Evolutionary conservation across 2,888 invertebrate genomes (phyloP).

Genomic region (Oscheius myriophilus): DNA sequence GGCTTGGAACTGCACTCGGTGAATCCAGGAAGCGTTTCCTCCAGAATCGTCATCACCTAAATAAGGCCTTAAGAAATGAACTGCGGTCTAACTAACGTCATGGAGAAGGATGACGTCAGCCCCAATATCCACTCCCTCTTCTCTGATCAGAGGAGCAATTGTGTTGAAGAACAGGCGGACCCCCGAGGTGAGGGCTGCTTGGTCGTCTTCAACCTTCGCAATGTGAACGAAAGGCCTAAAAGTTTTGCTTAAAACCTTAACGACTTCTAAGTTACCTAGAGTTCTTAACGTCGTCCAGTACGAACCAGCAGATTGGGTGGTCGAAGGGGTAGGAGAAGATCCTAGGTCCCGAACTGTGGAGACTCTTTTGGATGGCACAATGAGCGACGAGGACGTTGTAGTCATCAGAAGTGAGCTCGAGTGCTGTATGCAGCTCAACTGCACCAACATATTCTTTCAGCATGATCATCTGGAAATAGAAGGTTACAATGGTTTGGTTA

Average conservation of each 20-base stretch:
- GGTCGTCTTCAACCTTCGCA: slow-evolving; percentile 21
- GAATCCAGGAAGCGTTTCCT: slow-evolving; percentile 12
- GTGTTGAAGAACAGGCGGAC: slow-evolving; percentile 20
- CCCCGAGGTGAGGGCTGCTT: slow-evolving; percentile 13
- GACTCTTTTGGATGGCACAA: slow-evolving; percentile 23
- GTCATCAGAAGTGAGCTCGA: slow-evolving; percentile 12
- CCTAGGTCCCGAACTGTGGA: slow-evolving; percentile 11
- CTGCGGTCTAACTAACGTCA: neutral
- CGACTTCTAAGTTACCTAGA: slow-evolving; percentile 4
- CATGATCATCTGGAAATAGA: slow-evolving; percentile 31
- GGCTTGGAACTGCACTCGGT: slow-evolving; percentile 6
- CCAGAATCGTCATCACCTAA: slow-evolving; percentile 17
- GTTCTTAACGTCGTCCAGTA: slow-evolving; percentile 27
- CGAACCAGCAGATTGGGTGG: slow-evolving; percentile 29
- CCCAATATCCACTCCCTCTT: slow-evolving; percentile 15
- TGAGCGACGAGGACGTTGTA: slow-evolving; percentile 21
- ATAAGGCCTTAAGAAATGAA: neutral
- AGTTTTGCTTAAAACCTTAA: neutral
- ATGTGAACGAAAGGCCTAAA: slow-evolving; percentile 29
- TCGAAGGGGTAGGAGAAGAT: slow-evolving; percentile 30
- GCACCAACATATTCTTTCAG: slow-evolving; percentile 28
- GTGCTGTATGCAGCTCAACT: slow-evolving; percentile 26
- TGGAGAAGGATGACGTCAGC: slow-evolving; percentile 21
- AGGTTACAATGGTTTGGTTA: no score
- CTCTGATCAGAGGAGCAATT: slow-evolving; percentile 1